Evolutionary conservation across 2,797 vertebrate genomes (phyloP), one percentile per base, ranked within the genome.

Genomic region (Malurus leucopterus): DNA sequence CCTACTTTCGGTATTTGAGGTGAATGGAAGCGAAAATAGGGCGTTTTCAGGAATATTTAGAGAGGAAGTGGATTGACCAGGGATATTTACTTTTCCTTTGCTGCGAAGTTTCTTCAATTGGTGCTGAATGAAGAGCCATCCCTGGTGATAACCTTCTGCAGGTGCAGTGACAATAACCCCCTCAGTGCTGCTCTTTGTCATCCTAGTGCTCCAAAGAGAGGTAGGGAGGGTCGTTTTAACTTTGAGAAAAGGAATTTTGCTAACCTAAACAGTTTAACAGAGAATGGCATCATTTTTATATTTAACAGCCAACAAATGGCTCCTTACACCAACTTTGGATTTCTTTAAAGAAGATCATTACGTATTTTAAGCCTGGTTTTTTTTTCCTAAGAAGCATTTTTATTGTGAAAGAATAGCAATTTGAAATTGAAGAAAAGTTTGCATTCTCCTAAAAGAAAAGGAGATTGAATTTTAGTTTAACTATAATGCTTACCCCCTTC

Each of bases 401-500:
- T 22, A 30, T 38, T 76, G 30, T 73, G 23, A 73, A 82, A 69
- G 23, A n/a, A 26, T 49, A 3, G 16, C 24, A 17, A 63, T 29
- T 85, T 70, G 36, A 70, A 55, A 57, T 17, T 55, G 8, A 59
- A 67, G 4, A 41, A 81, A 91, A 75, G 0, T 1, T 55, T 47
- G 0, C 7, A 8, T 72, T 44, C 4, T 79, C 16, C 58, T 11
- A 19, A 79, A 43, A 77, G 13, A 8, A 74, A 78, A 78, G 4
- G 9, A 51, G 18, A 29, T 0, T 44, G 7, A 73, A 38, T 59
- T 82, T 84, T 27, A 47, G 6, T 69, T 79, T 58, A 51, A n/a
- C 43, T 26, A 32, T 15, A 47, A 36, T 43, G 2, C 0, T 13
- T 50, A 1, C 7, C 13, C 1, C 36, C 36, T 34, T 34, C 36